Conservation (phyloP, 2,888 invertebrate genomes). For the Orgyia antiqua region DNA sequence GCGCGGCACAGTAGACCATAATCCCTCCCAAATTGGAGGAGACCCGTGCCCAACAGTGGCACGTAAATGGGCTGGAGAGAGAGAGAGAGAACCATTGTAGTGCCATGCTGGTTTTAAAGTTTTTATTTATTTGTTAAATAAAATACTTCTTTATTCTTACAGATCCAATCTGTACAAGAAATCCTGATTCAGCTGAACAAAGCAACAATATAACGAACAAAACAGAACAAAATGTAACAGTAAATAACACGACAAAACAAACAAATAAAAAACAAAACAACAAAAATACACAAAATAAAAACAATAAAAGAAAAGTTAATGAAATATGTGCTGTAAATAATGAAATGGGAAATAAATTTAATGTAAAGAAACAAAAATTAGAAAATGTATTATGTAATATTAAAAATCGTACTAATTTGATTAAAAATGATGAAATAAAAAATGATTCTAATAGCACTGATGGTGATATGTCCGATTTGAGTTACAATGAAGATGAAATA, state of each 20-base stretch:
- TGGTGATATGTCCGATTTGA: slow-evolving; percentile 29
- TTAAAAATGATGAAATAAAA: neutral
- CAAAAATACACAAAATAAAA: neutral
- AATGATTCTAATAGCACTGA: slow-evolving; percentile 29
- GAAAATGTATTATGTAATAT: slow-evolving; percentile 44
- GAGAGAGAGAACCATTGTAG: too few relatives aligned
- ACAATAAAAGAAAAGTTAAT: slow-evolving; percentile 2
- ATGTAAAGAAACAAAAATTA: slow-evolving; percentile 46
- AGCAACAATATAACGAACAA: neutral
- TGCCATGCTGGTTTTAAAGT: too few relatives aligned
- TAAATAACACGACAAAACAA: slow-evolving; percentile 3
- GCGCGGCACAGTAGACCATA: too few relatives aligned
- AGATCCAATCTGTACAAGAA: slow-evolving; percentile 30
- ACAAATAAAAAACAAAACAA: neutral
- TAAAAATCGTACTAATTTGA: neutral
- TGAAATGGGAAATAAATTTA: slow-evolving; percentile 37
- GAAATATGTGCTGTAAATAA: slow-evolving; percentile 5
- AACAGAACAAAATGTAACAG: neutral
- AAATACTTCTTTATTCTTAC: slow-evolving; percentile 23
- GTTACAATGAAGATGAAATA: slow-evolving; percentile 40
- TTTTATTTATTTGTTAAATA: too few relatives aligned
- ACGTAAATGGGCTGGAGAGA: too few relatives aligned
- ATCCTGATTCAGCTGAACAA: slow-evolving; percentile 1
- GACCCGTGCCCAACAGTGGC: too few relatives aligned
- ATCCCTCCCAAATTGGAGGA: too few relatives aligned